Conservation (phyloP, 2,797 vertebrate species). For the Gambelia wislizenii region DNA sequence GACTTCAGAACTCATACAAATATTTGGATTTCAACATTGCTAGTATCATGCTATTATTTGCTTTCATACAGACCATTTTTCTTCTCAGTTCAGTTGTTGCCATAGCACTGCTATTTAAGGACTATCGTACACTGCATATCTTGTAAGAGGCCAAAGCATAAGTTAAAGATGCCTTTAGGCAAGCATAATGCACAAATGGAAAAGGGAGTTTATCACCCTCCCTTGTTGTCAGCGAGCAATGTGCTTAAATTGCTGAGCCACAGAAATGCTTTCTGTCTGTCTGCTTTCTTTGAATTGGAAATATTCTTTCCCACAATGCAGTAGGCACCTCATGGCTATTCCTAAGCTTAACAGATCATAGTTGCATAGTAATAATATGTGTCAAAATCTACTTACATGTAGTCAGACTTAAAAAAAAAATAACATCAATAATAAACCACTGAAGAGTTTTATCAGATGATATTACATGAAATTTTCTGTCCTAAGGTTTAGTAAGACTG, state of each 20-base stretch:
- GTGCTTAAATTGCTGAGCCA: neutral
- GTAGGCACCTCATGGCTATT: neutral
- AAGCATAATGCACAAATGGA: neutral
- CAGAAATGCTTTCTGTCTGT: conserved; percentile 18
- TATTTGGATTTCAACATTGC: neutral
- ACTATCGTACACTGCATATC: neutral
- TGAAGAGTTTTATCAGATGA: conserved; percentile 11
- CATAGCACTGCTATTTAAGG: conserved; percentile 13
- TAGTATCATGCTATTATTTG: neutral
- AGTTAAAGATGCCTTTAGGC: conserved; percentile 32
- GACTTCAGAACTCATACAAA: neutral
- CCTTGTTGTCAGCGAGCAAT: neutral
- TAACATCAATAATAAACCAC: neutral
- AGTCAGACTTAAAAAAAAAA: neutral
- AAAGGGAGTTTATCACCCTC: neutral
- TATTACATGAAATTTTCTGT: conserved; percentile 23
- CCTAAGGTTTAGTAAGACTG: conserved; percentile 33
- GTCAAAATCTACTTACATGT: neutral
- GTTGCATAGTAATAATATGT: neutral
- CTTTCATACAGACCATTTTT: neutral
- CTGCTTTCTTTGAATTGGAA: conserved; percentile 37
- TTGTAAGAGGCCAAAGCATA: conserved; percentile 20
- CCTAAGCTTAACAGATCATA: neutral
- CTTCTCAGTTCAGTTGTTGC: conserved; percentile 22
- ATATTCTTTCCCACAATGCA: neutral